phyloP scores from a whole-genome alignment of 2,888 invertebrate genomes.

The Mythimna loreyi region DNA sequence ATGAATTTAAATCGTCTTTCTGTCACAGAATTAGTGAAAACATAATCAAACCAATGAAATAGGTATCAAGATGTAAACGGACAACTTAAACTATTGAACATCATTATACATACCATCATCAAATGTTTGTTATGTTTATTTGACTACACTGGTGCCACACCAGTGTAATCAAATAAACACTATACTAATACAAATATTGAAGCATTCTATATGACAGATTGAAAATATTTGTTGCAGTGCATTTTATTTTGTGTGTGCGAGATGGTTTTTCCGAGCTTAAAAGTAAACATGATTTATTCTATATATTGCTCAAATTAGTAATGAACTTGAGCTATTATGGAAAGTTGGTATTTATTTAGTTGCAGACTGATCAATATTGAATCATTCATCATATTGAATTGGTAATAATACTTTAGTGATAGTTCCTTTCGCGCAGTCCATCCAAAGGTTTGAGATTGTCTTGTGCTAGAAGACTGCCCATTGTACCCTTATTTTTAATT shows the following conservation, averaged over 20 bases:
- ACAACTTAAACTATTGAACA: neutral
- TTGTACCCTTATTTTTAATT: too few species aligned
- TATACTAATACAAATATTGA: neutral
- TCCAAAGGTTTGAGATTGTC: too few species aligned
- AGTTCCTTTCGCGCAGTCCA: too few species aligned
- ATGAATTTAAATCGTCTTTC: neutral
- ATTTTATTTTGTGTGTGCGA: neutral
- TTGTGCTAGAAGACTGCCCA: too few species aligned
- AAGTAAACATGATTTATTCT: neutral
- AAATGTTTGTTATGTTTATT: too few species aligned
- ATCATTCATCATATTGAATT: too few species aligned
- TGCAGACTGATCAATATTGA: neutral
- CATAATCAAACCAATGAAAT: constrained; percentile 1
- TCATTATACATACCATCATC: neutral
- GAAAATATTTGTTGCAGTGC: neutral
- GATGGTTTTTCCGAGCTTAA: neutral
- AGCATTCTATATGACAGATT: neutral
- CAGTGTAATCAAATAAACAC: neutral
- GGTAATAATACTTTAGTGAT: too few species aligned
- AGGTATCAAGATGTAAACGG: neutral
- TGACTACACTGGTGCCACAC: too few species aligned
- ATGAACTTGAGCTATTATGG: neutral
- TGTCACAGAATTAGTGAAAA: neutral
- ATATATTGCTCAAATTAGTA: neutral
- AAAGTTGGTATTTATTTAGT: neutral